Conservation (phyloP, 2,888 invertebrate species). For the Tinea pellionella region DNA sequence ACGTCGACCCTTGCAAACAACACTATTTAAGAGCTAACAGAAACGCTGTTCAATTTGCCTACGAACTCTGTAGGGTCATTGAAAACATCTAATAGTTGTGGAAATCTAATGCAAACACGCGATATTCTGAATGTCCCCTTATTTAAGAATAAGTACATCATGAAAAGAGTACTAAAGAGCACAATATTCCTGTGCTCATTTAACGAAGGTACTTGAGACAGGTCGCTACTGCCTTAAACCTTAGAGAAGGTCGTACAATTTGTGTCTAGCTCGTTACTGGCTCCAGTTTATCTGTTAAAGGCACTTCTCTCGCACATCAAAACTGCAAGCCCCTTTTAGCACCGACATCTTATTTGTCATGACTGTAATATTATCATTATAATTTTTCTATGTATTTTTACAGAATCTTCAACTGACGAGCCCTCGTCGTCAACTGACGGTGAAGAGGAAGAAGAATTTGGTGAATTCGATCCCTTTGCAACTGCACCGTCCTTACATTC, state of each 20-base stretch:
- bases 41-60: slow-evolving; percentile 13
- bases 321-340: background rate
- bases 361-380: background rate
- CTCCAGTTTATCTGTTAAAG: slow-evolving; percentile 29
- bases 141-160: slow-evolving; percentile 31
- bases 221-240: slow-evolving; percentile 31
- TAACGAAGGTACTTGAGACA: slow-evolving; percentile 42
- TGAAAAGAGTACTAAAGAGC: slow-evolving; percentile 19
- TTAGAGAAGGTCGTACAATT: slow-evolving; percentile 27
- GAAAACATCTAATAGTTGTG: background rate
- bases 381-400: slow-evolving; percentile 17
- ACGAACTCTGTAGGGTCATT: background rate
- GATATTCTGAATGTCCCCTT: slow-evolving; percentile 17
- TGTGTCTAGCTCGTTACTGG: slow-evolving; percentile 34
- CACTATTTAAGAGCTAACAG: slow-evolving; percentile 13
- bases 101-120: background rate
- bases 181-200: slow-evolving; percentile 35
- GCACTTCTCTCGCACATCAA: slow-evolving; percentile 16
- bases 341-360: background rate
- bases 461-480: slow-evolving; percentile 61
- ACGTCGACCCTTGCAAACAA: slow-evolving; percentile 20
- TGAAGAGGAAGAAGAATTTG: slow-evolving; percentile 70
- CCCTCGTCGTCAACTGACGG: slow-evolving; percentile 62
- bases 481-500: slow-evolving; percentile 73
- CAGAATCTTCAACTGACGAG: slow-evolving; percentile 57